Conservation (phyloP, 2,888 invertebrate species). For the Adineta ricciae region DNA sequence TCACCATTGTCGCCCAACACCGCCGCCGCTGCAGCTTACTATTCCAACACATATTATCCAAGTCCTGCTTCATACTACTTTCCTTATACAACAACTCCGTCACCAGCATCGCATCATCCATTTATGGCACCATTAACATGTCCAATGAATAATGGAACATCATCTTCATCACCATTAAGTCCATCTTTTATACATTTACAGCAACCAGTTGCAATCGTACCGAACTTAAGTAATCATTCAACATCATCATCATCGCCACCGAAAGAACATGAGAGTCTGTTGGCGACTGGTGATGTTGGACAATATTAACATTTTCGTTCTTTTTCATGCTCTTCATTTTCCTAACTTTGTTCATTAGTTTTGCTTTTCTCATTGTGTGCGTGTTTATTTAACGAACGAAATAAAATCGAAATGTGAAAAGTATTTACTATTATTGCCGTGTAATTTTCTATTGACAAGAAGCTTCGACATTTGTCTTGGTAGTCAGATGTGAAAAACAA, state of each 20-base stretch:
- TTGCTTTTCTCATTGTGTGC: background rate
- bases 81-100: background rate
- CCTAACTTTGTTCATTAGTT: background rate
- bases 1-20: background rate
- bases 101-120: background rate
- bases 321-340: background rate
- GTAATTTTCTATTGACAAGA: conserved; percentile 3
- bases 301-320: background rate
- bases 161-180: background rate
- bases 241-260: background rate
- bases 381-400: background rate
- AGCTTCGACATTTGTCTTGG: background rate
- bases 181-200: background rate
- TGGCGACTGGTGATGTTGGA: background rate
- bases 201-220: background rate
- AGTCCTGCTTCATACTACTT: background rate
- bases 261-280: background rate
- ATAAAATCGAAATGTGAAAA: background rate
- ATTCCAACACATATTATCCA: background rate
- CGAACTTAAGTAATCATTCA: background rate
- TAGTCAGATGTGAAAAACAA: conserved; percentile 2
- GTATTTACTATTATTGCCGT: background rate
- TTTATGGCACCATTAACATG: background rate
- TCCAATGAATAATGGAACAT: background rate
- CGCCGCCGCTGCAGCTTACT: background rate